phyloP scores from a whole-genome alignment of 2,797 vertebrate species.

The Molossus molossus region DNA sequence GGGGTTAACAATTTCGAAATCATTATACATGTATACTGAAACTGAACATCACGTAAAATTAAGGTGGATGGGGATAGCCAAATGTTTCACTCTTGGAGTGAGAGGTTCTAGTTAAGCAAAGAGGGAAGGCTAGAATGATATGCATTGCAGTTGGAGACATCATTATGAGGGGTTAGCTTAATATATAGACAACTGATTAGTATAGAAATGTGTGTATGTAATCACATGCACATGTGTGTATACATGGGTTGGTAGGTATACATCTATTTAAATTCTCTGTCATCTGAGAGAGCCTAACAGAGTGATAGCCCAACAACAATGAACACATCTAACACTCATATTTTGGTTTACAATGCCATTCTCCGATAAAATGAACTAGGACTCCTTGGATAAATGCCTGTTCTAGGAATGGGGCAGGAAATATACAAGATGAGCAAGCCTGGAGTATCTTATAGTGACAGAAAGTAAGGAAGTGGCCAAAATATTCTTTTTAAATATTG shows the following conservation, averaged over 20 bases:
- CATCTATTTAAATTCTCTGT: background rate
- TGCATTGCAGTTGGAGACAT: background rate
- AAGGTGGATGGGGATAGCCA: background rate
- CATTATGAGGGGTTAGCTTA: background rate
- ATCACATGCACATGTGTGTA: background rate
- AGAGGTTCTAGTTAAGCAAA: background rate
- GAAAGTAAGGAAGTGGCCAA: background rate
- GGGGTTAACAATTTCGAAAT: background rate
- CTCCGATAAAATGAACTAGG: background rate
- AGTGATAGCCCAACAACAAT: background rate
- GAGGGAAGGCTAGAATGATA: background rate
- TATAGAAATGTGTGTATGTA: background rate
- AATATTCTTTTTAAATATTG: background rate
- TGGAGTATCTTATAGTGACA: background rate
- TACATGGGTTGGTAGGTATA: background rate
- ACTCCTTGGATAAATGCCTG: background rate
- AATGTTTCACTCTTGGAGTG: background rate
- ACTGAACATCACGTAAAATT: conserved; percentile 17
- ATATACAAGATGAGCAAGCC: background rate
- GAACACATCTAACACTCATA: background rate
- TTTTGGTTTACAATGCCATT: background rate
- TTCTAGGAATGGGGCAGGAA: background rate
- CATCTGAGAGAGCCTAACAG: background rate
- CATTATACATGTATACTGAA: background rate
- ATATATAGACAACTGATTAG: background rate